Conservation (phyloP, 2,888 invertebrate genomes). For the Carabus problematicus region DNA sequence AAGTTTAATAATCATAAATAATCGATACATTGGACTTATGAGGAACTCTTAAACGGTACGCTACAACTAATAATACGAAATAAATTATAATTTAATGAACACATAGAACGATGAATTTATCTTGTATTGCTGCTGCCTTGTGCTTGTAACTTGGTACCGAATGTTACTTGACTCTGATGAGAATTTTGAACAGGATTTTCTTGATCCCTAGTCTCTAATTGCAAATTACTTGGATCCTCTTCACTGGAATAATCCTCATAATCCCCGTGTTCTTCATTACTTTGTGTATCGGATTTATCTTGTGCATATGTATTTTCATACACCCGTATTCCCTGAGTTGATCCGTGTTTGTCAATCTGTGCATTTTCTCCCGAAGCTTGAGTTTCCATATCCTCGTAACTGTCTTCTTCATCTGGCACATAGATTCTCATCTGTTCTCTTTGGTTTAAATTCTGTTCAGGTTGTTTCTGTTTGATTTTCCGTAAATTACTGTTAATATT, state of each 20-base stretch:
- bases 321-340: conserved; percentile 31
- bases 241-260: conserved; percentile 50
- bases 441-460: conserved; percentile 53
- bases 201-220: conserved; percentile 19
- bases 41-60: too few relatives aligned
- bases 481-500: conserved; percentile 59
- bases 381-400: conserved; percentile 47
- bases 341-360: conserved; percentile 17
- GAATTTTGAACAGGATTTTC: conserved; percentile 24
- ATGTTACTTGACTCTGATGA: conserved; percentile 35
- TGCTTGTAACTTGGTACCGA: conserved; percentile 50
- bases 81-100: too few relatives aligned
- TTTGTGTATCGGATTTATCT: conserved; percentile 29
- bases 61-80: too few relatives aligned
- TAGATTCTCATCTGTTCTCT: conserved; percentile 64
- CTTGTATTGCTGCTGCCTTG: conserved; percentile 44
- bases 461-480: conserved; percentile 49
- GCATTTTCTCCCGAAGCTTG: conserved; percentile 46
- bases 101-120: background rate
- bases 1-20: too few relatives aligned
- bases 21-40: too few relatives aligned
- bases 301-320: conserved; percentile 36
- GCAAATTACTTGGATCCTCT: conserved; percentile 14
- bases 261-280: conserved; percentile 44
- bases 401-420: conserved; percentile 55